phyloP scores from a whole-genome alignment of 2,797 vertebrate species.

The Salmo trutta region DNA sequence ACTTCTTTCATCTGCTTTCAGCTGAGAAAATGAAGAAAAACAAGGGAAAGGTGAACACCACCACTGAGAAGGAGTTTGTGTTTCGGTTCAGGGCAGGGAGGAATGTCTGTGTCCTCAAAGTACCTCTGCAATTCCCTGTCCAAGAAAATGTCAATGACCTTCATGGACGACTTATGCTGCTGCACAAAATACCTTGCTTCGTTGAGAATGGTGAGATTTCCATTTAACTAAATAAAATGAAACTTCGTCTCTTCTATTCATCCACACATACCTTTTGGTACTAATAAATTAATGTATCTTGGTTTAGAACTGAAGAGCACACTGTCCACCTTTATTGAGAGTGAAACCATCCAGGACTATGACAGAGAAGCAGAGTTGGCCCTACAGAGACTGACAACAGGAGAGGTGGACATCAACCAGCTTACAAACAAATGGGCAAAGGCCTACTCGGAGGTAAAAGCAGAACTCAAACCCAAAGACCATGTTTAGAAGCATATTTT shows the following conservation, averaged over 20 bases:
- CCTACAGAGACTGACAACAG: conserved; percentile 82
- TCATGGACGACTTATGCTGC: conserved; percentile 87
- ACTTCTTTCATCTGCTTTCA: conserved; percentile 20
- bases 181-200: conserved; percentile 91
- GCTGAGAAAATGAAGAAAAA: conserved; percentile 82
- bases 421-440: conserved; percentile 86
- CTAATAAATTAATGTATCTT: conserved; percentile 1
- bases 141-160: conserved; percentile 86
- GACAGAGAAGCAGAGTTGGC: conserved; percentile 86
- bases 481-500: not conserved
- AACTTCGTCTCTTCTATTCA: not conserved
- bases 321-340: conserved; percentile 83
- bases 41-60: conserved; percentile 71
- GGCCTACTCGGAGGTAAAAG: conserved; percentile 88
- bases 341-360: conserved; percentile 83
- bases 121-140: conserved; percentile 88
- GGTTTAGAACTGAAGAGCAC: conserved; percentile 83
- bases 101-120: conserved; percentile 81
- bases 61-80: conserved; percentile 84
- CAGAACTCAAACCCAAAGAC: not conserved
- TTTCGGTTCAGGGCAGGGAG: conserved; percentile 85
- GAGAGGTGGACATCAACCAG: conserved; percentile 82
- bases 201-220: conserved; percentile 85
- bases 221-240: not conserved
- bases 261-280: not conserved